Conservation (phyloP, 2,113 vertebrate genomes). For the Lepidothrix coronata region DNA sequence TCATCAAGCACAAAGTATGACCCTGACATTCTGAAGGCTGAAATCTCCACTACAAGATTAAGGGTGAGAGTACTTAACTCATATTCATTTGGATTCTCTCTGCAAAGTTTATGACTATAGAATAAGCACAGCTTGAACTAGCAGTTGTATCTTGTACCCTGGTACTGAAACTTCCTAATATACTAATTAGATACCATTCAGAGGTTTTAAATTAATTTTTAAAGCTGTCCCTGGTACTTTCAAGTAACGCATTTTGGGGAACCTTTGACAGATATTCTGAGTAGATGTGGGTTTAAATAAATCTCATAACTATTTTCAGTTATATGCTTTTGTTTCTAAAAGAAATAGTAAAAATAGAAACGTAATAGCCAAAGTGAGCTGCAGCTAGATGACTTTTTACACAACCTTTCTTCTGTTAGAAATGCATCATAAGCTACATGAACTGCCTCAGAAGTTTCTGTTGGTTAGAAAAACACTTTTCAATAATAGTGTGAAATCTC, state of each 20-base stretch:
- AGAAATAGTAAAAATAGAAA: neutral
- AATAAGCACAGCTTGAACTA: neutral
- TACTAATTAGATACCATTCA: neutral
- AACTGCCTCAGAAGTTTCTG: neutral
- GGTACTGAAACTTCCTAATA: neutral
- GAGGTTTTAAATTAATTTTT: neutral
- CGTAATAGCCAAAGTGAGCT: neutral
- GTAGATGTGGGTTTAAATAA: neutral
- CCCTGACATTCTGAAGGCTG: slow-evolving; percentile 87
- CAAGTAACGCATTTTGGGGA: neutral
- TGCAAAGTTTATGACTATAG: neutral
- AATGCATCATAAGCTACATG: neutral
- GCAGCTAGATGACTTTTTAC: neutral
- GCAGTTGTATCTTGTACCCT: neutral
- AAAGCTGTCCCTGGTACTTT: neutral
- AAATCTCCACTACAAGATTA: slow-evolving; percentile 86
- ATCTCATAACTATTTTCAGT: neutral
- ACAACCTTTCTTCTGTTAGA: neutral
- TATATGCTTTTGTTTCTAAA: neutral
- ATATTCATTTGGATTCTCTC: neutral
- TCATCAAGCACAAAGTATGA: slow-evolving; percentile 89
- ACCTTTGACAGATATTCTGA: neutral
- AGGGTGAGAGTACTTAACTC: slow-evolving; percentile 74
- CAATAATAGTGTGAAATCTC: neutral
- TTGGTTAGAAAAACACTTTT: neutral